Conservation (phyloP, 1,140 invertebrate species). For the Drosophila melanica region DNA sequence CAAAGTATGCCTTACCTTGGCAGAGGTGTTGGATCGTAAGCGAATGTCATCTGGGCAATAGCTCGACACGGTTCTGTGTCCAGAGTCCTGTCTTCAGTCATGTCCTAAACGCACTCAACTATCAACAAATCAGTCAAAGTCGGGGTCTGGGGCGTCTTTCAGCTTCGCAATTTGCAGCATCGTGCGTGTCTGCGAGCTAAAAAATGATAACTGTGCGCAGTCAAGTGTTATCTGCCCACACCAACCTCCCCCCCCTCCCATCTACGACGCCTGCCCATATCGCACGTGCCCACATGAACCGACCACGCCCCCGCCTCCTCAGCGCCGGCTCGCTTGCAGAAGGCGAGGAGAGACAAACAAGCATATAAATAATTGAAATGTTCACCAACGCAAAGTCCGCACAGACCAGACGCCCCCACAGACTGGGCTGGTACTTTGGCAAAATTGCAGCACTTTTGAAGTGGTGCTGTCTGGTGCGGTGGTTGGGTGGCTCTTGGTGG, state of each 20-base stretch:
- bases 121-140: conserved; percentile 74
- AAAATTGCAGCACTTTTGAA: conserved; percentile 71
- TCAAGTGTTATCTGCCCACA: conserved; percentile 64
- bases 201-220: conserved; percentile 71
- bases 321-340: background rate
- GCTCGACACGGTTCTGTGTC: conserved; percentile 16
- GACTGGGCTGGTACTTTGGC: conserved; percentile 47
- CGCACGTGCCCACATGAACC: conserved; percentile 67
- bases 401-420: background rate
- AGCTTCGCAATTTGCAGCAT: conserved; percentile 46
- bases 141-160: conserved; percentile 23
- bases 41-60: conserved; percentile 25
- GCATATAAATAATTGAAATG: conserved; percentile 82
- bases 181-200: conserved; percentile 41
- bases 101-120: conserved; percentile 57
- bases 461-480: conserved; percentile 21
- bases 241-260: conserved; percentile 7
- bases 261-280: conserved; percentile 14
- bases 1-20: conserved; percentile 17
- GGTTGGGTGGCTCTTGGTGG: conserved; percentile 6
- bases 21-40: conserved; percentile 47
- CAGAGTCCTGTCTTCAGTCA: background rate
- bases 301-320: background rate
- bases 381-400: conserved; percentile 43
- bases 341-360: conserved; percentile 63